phyloP scores from a whole-genome alignment of 2,797 vertebrate species.

The Malurus leucopterus region DNA sequence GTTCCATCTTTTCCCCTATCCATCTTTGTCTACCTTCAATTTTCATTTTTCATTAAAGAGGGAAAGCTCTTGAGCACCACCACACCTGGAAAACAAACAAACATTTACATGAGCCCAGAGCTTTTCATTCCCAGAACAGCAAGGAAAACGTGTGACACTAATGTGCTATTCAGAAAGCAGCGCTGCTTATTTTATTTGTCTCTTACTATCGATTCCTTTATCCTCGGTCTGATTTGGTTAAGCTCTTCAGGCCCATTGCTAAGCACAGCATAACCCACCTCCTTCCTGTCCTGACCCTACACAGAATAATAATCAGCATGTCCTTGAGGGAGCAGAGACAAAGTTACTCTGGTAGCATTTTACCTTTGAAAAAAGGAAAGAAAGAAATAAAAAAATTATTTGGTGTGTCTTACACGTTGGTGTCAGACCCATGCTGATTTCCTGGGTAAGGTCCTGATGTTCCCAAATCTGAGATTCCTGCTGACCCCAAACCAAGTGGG shows the following conservation, averaged over 20 bases:
- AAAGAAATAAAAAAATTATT: neutral
- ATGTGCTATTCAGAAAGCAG: neutral
- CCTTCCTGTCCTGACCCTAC: neutral
- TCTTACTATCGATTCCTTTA: neutral
- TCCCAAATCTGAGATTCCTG: neutral
- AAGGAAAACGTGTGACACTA: neutral
- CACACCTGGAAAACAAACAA: neutral
- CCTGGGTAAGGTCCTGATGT: fast-evolving
- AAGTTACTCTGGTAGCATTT: fast-evolving
- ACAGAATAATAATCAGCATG: neutral
- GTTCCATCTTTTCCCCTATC: neutral
- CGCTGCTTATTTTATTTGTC: neutral
- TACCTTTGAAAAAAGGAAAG: neutral
- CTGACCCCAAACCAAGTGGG: neutral
- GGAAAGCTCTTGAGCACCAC: neutral
- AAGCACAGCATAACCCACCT: neutral
- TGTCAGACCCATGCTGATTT: neutral
- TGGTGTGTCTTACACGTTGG: neutral
- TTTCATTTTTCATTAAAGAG: neutral
- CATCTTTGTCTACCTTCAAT: neutral
- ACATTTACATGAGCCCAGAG: neutral
- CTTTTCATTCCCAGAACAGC: neutral
- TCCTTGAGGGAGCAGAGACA: neutral
- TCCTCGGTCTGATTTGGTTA: constrained; percentile 10
- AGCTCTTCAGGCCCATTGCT: neutral